These are phyloP conservation scores for Biston stratarius DNA, from an alignment of 2,888 invertebrate genomes.

Conservation along the genomic window DNA sequence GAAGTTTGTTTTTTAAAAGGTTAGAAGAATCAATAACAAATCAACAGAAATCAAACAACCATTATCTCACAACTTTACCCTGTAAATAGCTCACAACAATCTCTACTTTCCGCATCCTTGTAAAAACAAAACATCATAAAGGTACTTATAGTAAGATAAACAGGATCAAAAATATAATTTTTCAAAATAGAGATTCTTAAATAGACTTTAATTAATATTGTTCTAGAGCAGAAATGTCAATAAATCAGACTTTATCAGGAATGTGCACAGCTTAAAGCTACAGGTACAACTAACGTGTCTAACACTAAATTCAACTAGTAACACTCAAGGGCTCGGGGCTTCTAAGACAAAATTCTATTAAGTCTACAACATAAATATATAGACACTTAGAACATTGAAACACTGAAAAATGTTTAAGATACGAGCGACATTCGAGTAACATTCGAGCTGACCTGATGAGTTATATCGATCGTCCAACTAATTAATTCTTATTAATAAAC, in stretches of 20 bases:
- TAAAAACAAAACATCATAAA: conserved; percentile 71
- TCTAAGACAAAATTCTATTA: conserved; percentile 62
- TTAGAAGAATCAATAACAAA: conserved; percentile 52
- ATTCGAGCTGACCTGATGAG: conserved; percentile 85
- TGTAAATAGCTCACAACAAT: conserved; percentile 79
- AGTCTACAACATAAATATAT: conserved; percentile 66
- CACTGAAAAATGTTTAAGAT: conserved; percentile 67
- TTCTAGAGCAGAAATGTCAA: conserved; percentile 81
- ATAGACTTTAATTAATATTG: conserved; percentile 73
- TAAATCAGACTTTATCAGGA: conserved; percentile 82
- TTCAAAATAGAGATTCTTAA: conserved; percentile 81
- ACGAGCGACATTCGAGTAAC: conserved; percentile 81
- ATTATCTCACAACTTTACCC: conserved; percentile 73
- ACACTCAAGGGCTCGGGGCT: conserved; percentile 62
- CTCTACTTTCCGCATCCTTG: conserved; percentile 60
- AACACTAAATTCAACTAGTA: conserved; percentile 62
- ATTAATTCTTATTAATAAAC: conserved; percentile 59
- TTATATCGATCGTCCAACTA: conserved; percentile 71
- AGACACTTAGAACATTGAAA: conserved; percentile 69
- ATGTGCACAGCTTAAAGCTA: conserved; percentile 83
- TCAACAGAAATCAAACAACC: conserved; percentile 52
- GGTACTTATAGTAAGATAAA: conserved; percentile 77
- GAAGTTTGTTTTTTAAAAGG: conserved; percentile 61
- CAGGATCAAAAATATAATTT: conserved; percentile 83
- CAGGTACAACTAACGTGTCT: conserved; percentile 67